Evolutionary conservation across 2,888 invertebrate species (phyloP), one percentile per base, ranked within the genome.

Genomic region (Tipula helvola): DNA sequence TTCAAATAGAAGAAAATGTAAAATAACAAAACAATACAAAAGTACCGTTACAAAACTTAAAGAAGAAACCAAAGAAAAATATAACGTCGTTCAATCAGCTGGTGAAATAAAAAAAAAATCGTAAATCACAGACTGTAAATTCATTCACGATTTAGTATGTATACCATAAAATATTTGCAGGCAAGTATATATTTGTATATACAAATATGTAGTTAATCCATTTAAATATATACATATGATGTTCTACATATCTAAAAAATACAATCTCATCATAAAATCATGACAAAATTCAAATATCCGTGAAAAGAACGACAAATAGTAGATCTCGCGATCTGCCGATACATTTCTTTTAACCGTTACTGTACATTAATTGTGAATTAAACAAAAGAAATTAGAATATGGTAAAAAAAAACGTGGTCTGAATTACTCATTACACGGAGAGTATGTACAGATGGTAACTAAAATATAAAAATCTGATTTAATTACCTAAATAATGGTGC

Each of bases 401-500:
- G 71, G 18, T 28, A 71, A 71, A 28, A 28, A n/a, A 28, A 71
- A 71, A 71, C 71, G 71, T 71, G 71, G 28, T 71, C 18, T 71
- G 71, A 71, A 71, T 71, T 71, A 71, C 28, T 71, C 71, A 71
- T 71, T 18, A 47, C 47, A 47, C 5, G 8, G 2, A 28, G 28
- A 28, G 16, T 57, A 57, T 57, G 52, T n/a, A n/a, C 52, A 52
- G 52, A 52, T 52, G 52, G 52, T 16, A 52, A 5, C 10, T 57
- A 47, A 52, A 52, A 52, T 52, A 52, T 52, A 16, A 39, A 16
- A 52, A 52, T 52, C 52, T 52, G 52, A 12, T 44, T 7, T 44
- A 52, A 28, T 86, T 86, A 87, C 87, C 87, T 86, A 44, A 86
- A 87, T 71, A 85, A 87, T 86, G 87, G 86, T 41, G 86, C 87